Evolutionary conservation across 1,140 invertebrate genomes (phyloP).

Genomic region (Drosophila persimilis): DNA sequence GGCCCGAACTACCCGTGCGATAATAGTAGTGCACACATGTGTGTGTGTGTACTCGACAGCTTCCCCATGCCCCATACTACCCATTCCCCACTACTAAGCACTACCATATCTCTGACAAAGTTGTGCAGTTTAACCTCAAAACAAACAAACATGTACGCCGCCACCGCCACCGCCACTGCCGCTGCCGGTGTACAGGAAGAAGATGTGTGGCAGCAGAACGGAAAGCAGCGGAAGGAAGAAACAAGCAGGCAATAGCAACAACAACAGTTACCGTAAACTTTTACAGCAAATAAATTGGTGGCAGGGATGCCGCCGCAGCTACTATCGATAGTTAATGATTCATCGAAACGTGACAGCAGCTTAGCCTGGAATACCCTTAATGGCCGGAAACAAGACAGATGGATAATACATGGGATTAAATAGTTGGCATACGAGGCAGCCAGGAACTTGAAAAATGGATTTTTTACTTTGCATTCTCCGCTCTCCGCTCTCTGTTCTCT

Average conservation of each 20-base stretch:
- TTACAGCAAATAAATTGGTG: constrained; percentile 19
- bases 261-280: constrained; percentile 24
- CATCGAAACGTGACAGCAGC: not conserved
- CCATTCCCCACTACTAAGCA: not conserved
- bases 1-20: constrained; percentile 34
- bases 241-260: constrained; percentile 5
- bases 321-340: too few species aligned
- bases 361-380: constrained; percentile 4
- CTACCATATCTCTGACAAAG: constrained; percentile 30
- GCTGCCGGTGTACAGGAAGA: constrained; percentile 3
- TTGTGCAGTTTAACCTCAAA: constrained; percentile 57
- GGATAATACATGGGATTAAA: constrained; percentile 14
- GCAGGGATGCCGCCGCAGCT: constrained; percentile 1
- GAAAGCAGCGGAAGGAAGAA: not conserved
- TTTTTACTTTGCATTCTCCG: too few species aligned
- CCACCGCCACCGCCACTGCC: not conserved
- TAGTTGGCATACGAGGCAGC: constrained; percentile 31
- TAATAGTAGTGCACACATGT: constrained; percentile 8
- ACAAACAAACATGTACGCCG: constrained; percentile 23
- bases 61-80: not conserved
- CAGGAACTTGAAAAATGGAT: constrained; percentile 59
- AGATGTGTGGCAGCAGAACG: constrained; percentile 5
- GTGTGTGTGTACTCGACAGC: constrained; percentile 10
- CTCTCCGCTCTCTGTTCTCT: not conserved
- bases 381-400: constrained; percentile 10